A percentile compares a stretch with the other conserved stretches of the same genome.
Evolutionary conservation across 2,888 invertebrate genomes (phyloP).

Genomic region (Boloria selene): DNA sequence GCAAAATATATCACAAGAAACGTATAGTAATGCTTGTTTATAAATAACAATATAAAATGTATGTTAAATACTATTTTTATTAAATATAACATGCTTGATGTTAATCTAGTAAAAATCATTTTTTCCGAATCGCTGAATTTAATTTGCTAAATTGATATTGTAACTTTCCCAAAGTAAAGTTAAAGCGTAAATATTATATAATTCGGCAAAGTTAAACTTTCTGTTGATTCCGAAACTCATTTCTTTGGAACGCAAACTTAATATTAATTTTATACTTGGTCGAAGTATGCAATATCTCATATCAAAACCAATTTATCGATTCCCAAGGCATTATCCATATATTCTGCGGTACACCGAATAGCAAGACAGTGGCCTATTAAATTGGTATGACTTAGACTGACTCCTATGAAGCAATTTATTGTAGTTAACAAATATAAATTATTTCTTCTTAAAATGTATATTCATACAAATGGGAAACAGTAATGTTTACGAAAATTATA

Average conservation of each 20-base stretch:
- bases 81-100: too few species aligned
- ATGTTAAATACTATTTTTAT: too few species aligned
- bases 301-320: conserved; percentile 36
- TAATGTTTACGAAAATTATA: too few species aligned
- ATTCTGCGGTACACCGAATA: conserved; percentile 38
- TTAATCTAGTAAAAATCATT: too few species aligned
- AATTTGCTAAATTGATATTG: neutral
- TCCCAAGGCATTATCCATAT: conserved; percentile 33
- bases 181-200: conserved; percentile 1
- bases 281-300: conserved; percentile 36
- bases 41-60: too few species aligned
- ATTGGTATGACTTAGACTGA: conserved; percentile 32
- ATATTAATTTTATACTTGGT: conserved; percentile 27
- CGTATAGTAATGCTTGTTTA: too few species aligned
- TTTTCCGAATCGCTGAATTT: neutral
- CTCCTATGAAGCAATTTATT: conserved; percentile 12
- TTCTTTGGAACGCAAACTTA: conserved; percentile 23
- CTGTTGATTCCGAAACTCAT: conserved; percentile 2
- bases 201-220: conserved; percentile 10
- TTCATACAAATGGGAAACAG: too few species aligned
- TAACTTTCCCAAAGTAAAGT: neutral
- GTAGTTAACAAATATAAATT: conserved; percentile 7
- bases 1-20: too few species aligned
- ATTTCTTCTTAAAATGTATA: neutral
- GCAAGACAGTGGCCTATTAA: conserved; percentile 35